Evolutionary conservation across 2,797 vertebrate genomes (phyloP), one percentile per base, ranked within the genome.

Genomic region (Rhodeus uyekii): DNA sequence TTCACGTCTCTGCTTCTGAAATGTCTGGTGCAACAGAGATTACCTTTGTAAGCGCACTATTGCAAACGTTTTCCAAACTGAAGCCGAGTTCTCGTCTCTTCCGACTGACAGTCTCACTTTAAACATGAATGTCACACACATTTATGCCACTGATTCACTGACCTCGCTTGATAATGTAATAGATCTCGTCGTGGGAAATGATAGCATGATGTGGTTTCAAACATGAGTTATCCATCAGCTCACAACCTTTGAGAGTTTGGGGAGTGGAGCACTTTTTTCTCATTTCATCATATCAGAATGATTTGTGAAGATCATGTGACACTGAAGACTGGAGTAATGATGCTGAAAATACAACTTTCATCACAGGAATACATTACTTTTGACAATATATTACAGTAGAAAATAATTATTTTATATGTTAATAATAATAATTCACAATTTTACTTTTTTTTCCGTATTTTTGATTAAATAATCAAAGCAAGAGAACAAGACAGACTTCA

Each of bases 351-450:
- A n/a, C n/a, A n/a, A n/a, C 39, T 42, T 42, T 48, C 22, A 67
- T 42, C n/a, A 16, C 64, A 27, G 3, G 14, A 67, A 67, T 67
- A 8, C 2, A 67, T 67, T 16, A 24, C 12, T 7, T 7, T 65
- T 39, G 1, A 10, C 1, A 0, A 24, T n/a, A 27, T 5, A 27
- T 27, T 18, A 7, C 2, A 1, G 27, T 18, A 2, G 2, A 24
- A 67, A 39, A 67, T 3, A 3, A 1, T 1, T 8, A 24, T 14
- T 39, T 24, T 16, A n/a, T n/a, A n/a, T n/a, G n/a, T n/a, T n/a
- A n/a, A n/a, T n/a, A 24, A 24, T 39, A 39, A 24, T 67, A 67
- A 42, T 68, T 4, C 0, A 24, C 4, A 39, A 13, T 65, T 38
- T 22, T 39, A 65, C 36, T 7, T n/a, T n/a, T n/a, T n/a, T n/a